Evolutionary conservation across 2,113 vertebrate species (phyloP), one percentile per base, ranked within the genome.

Genomic region (Tangachromis dhanisi): DNA sequence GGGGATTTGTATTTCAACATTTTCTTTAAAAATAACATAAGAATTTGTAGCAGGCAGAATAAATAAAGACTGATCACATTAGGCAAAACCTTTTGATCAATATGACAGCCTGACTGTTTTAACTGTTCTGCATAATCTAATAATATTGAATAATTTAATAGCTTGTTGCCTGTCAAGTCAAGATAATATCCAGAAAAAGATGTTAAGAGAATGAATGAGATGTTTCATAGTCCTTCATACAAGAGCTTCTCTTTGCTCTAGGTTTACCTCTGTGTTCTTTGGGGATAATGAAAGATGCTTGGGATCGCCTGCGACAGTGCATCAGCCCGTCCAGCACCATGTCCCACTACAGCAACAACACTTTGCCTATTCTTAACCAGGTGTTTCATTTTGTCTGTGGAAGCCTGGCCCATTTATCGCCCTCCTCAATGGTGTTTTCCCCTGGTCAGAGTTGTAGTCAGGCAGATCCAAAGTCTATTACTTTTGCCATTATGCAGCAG

Each of bases 251-350:
- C 6, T 90, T 5, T 29, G 8, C 31, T 83, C 4, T 90, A 97
- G 97, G 93, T 7, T 84, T 97, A 80, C 96, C 96, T 10, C 91
- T 97, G 17, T 97, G 97, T 82, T 97, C 97, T 83, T 89, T 97
- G 85, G 96, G 95, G 13, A 95, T 97, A 88, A 97, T 97, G 97
- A 97, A 96, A 90, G 96, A 96, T 10, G 97, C 97, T 3, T 97
- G 97, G 97, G 96, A 97, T 86, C 93, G 96, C 38, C 91, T 97
- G 51, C 93, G 97, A 4, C 96, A 97, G 93, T 97, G 97, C 57
- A 97, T 97, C 92, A 97, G 95, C 80, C 96, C 96, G 0, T 86
- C 88, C 57, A 81, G 95, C 16, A 53, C 90, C 2, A 80, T 94
- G 80, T 84, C 92, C 84, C 81, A 91, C 31, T 85, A 61, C 2